These are phyloP conservation scores for Platorchestia sp. DNA, from an alignment of 1,140 invertebrate genomes.

Conservation along the genomic window DNA sequence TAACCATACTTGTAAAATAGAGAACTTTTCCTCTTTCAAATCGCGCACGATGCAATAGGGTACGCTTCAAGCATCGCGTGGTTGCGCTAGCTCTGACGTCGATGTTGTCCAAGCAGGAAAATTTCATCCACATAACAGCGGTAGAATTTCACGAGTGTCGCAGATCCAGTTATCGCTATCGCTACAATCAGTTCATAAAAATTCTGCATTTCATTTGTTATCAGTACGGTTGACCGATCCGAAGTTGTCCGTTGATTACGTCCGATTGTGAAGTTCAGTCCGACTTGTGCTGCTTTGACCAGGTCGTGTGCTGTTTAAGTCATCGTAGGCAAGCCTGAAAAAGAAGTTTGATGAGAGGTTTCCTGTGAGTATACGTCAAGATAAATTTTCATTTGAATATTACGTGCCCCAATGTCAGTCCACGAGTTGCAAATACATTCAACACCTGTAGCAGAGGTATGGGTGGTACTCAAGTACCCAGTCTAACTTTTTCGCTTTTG, in stretches of 20 bases:
- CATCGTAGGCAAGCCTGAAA: background rate
- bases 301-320: background rate
- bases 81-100: background rate
- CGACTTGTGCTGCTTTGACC: background rate
- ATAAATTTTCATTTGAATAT: background rate
- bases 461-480: too few relatives aligned
- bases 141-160: background rate
- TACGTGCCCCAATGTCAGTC: background rate
- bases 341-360: background rate
- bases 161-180: background rate
- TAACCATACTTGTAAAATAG: too few relatives aligned
- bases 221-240: background rate
- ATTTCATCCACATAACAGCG: background rate
- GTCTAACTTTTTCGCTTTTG: too few relatives aligned
- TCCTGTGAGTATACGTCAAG: background rate
- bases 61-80: too few relatives aligned
- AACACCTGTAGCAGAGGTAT: too few relatives aligned
- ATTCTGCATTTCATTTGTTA: background rate
- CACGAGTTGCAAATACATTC: too few relatives aligned
- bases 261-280: background rate
- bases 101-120: background rate
- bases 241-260: background rate
- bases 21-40: background rate
- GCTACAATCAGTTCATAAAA: background rate
- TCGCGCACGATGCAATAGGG: background rate